These are phyloP conservation scores for Odontamblyopus rebecca DNA, from an alignment of 2,797 vertebrate genomes.

Conservation along the genomic window DNA sequence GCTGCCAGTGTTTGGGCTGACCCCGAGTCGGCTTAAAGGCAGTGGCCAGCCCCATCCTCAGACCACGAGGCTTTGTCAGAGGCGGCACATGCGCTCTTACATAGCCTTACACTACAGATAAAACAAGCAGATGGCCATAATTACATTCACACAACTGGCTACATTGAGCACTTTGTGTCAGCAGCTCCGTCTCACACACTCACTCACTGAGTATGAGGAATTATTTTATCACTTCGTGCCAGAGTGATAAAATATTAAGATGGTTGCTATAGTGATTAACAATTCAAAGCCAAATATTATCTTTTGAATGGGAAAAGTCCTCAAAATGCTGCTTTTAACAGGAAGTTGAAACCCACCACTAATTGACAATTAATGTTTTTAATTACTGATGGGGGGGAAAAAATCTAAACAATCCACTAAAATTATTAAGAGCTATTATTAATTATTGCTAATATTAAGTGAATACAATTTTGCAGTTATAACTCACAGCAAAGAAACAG, in stretches of 20 bases:
- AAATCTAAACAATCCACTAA: not conserved
- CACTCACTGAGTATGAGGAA: slow-evolving; percentile 64
- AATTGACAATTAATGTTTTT: not conserved
- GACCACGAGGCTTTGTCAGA: slow-evolving; percentile 80
- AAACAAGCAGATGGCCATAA: slow-evolving; percentile 51
- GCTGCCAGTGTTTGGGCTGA: slow-evolving; percentile 93
- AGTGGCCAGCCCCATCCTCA: slow-evolving; percentile 82
- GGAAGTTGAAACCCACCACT: too few relatives aligned
- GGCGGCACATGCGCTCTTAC: slow-evolving; percentile 25
- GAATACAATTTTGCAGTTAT: not conserved
- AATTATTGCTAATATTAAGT: too few relatives aligned
- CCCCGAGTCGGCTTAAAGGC: slow-evolving; percentile 89
- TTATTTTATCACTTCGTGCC: not conserved
- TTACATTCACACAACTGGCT: slow-evolving; percentile 45
- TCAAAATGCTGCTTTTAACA: too few relatives aligned
- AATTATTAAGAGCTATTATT: too few relatives aligned
- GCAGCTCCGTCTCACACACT: slow-evolving; percentile 50
- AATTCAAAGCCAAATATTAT: too few relatives aligned
- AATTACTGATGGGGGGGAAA: not conserved
- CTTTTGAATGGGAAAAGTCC: too few relatives aligned
- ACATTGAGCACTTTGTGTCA: slow-evolving; percentile 35
- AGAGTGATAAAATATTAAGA: too few relatives aligned
- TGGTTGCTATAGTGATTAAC: too few relatives aligned
- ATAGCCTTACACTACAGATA: slow-evolving; percentile 27
- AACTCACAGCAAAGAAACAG: not conserved